These are phyloP conservation scores for Spodoptera litura DNA, from an alignment of 1,140 invertebrate species.

Conservation along the genomic window DNA sequence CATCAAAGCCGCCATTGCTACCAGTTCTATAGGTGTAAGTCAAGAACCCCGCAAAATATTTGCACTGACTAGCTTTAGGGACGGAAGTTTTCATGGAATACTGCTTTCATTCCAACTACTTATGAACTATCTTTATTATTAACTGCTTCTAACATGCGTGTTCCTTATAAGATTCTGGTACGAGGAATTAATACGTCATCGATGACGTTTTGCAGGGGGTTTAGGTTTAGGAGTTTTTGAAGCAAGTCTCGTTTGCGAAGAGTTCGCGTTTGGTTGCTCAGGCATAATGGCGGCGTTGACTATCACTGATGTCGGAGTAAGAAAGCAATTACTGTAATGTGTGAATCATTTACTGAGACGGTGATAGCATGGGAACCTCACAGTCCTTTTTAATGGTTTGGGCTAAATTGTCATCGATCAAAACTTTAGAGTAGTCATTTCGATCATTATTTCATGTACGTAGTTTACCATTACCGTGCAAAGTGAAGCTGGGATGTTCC, in stretches of 20 bases:
- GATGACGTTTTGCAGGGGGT: slow-evolving; percentile 64
- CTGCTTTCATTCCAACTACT: background rate
- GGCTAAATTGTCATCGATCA: slow-evolving; percentile 1
- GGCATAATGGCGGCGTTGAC: slow-evolving; percentile 75
- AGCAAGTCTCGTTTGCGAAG: slow-evolving; percentile 66
- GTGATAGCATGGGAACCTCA: slow-evolving; percentile 29
- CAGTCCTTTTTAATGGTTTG: background rate
- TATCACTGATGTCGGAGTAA: slow-evolving; percentile 79
- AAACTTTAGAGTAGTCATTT: slow-evolving; percentile 11
- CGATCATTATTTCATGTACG: slow-evolving; percentile 12
- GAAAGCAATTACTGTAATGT: slow-evolving; percentile 58
- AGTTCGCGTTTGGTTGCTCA: slow-evolving; percentile 72
- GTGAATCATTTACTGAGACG: slow-evolving; percentile 12
- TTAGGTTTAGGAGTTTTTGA: slow-evolving; percentile 77
- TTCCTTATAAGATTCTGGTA: too few species aligned
- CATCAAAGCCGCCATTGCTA: slow-evolving; percentile 56
- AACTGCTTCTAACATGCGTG: slow-evolving; percentile 10
- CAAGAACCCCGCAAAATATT: background rate
- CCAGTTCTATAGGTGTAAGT: slow-evolving; percentile 62
- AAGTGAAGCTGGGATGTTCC: background rate
- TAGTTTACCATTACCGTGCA: background rate
- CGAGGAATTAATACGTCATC: background rate
- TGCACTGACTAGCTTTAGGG: background rate
- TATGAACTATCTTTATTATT: background rate
- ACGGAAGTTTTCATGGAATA: slow-evolving; percentile 36